A percentile compares a stretch with the other conserved stretches of the same genome.
Evolutionary conservation across 1,140 invertebrate species (phyloP).

Genomic region (Anoplolepis gracilipes): DNA sequence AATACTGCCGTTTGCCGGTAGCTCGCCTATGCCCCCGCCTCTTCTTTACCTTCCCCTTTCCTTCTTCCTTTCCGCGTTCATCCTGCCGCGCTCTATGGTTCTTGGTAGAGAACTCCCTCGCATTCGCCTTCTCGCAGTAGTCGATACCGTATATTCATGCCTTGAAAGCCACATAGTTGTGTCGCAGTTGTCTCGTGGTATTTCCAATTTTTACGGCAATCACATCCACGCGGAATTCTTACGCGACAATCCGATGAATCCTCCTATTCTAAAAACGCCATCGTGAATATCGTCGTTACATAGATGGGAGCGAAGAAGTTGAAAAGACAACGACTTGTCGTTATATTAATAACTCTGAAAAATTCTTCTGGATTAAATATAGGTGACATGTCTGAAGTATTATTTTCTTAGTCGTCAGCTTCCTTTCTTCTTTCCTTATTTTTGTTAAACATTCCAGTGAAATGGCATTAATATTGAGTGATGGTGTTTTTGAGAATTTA

Average conservation of each 20-base stretch:
- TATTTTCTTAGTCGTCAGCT: background rate
- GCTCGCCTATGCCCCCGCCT: conserved; percentile 61
- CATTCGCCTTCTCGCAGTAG: conserved; percentile 61
- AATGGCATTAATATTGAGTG: background rate
- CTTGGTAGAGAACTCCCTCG: conserved; percentile 28
- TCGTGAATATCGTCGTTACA: background rate
- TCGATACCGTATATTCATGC: conserved; percentile 69
- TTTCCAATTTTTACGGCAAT: conserved; percentile 69
- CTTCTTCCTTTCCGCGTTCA: background rate
- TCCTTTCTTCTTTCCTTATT: background rate
- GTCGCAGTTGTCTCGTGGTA: conserved; percentile 57
- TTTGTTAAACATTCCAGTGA: conserved; percentile 17
- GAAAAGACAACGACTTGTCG: background rate
- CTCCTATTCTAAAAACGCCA: background rate
- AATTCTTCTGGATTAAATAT: background rate
- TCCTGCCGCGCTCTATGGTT: conserved; percentile 29
- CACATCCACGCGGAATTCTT: conserved; percentile 25
- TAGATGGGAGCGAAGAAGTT: background rate
- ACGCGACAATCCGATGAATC: background rate
- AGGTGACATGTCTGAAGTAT: background rate
- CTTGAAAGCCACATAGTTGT: conserved; percentile 42
- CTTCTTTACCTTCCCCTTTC: background rate
- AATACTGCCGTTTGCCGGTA: conserved; percentile 75
- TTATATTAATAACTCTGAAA: background rate
- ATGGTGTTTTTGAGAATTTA: background rate